Evolutionary conservation across 1,140 invertebrate species (phyloP), one percentile per base, ranked within the genome.

Genomic region (Drosophila ercepeae): DNA sequence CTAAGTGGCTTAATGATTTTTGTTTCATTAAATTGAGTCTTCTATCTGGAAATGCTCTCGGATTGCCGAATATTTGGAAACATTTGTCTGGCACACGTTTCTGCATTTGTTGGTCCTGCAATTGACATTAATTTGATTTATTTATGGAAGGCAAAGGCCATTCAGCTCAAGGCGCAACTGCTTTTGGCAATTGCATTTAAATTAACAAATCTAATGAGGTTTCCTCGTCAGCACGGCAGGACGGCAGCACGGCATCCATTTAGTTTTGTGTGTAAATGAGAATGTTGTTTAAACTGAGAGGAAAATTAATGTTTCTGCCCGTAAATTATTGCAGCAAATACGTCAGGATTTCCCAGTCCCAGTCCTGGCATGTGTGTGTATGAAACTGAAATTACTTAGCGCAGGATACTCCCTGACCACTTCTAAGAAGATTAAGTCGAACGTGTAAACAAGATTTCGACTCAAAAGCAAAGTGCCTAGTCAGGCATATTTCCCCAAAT

Each of bases 101-200:
- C 9, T 63, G 21, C 16, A 8, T 19, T 57, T 34, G 19, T 48
- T 51, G 54, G 72, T 77, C 19, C 25, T 59, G 51, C 76, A 88
- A 75, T 88, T 88, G 81, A 84, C 81, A 88, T 82, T 84, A 88
- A 84, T 73, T 84, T 67, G 53, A 88, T 88, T 84, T 88, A 82
- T 88, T 74, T 88, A 84, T 75, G 55, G 42, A 67, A 39, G 64
- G 64, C 61, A 68, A 53, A 68, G 60, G 61, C 64, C 64, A 67
- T 45, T 67, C 44, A 52, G 60, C 78, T 78, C 51, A 57, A 73
- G 69, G 68, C 63, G 57, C 69, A 73, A 73, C 42, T 73, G 69
- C 69, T 63, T 54, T 44, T 54, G 41, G 50, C 60, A 68, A 73
- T 76, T 81, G 42, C 68, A 82, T 61, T 88, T 65, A 74, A 84